Base-by-base conservation (phyloP, 2,113 vertebrate species). In the Lophotis ruficrista region DNA sequence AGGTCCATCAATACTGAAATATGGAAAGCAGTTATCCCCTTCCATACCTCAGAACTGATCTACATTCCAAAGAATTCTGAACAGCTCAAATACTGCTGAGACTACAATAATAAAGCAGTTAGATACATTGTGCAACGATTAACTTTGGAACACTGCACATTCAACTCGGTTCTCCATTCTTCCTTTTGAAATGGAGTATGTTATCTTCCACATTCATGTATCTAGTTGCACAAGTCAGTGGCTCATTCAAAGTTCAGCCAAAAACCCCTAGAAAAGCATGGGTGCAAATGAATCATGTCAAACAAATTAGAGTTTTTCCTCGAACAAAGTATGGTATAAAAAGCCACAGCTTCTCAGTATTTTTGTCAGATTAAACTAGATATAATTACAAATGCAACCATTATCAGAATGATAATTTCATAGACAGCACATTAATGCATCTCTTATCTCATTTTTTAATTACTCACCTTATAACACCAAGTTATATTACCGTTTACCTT, bases 361-460 rank as follows among this genome's bases (percentile, higher is more conserved):
- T 89, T 62, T 33, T 73, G 16, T 84, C 51, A 71, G 35, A 70
- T 62, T 83, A 83, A 94, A 57, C 20, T 25, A 56, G 50, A 57
- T 37, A 68, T 47, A 82, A 89, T 48, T 84, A 64, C 24, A 91
- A 92, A 45, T 15, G 14, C 30, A 75, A 76, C 47, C 93, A 94
- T 76, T 76, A 87, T 76, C 24, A n/a, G 81, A 71, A 89, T 68
- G 27, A 41, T 72, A 68, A 84, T 75, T 91, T 87, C 13, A 82
- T 30, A 54, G 57, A 57, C 47, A 93, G 45, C 23, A 45, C 11
- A 56, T 75, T 48, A 87, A 92, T 89, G 78, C 12, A 11, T 47
- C 8, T 87, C 21, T 93, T 62, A 91, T 71, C 37, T 73, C 35
- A 35, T 87, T 87, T 95, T 57, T 81, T 91, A 93, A 89, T 96